These are phyloP conservation scores for Anthoptus insignis DNA, from an alignment of 2,888 invertebrate species.

Conservation along the genomic window DNA sequence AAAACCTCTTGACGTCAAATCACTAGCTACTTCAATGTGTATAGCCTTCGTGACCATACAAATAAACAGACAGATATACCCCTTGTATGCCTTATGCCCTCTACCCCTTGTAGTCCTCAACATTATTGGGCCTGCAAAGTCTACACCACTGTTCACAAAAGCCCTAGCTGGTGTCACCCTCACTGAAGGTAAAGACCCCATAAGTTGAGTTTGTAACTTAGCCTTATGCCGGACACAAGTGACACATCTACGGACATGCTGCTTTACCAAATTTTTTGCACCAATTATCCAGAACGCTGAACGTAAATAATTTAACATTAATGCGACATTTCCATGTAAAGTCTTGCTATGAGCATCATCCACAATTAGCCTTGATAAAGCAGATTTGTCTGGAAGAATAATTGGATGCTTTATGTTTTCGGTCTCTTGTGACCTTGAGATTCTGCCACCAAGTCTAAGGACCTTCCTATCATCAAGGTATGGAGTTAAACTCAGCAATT, in stretches of 20 bases:
- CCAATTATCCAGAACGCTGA: slow-evolving; percentile 33
- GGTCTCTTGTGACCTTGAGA: not conserved
- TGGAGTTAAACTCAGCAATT: slow-evolving; percentile 22
- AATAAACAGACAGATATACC: slow-evolving; percentile 40
- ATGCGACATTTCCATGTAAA: slow-evolving; percentile 38
- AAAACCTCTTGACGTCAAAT: slow-evolving; percentile 34
- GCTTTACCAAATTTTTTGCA: slow-evolving; percentile 24
- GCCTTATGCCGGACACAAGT: slow-evolving; percentile 18
- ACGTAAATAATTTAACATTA: slow-evolving; percentile 31
- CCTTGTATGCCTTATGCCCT: slow-evolving; percentile 28
- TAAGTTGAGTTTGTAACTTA: slow-evolving; percentile 14
- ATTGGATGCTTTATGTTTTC: slow-evolving; percentile 33
- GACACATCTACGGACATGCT: slow-evolving; percentile 28
- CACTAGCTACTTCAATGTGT: slow-evolving; percentile 38
- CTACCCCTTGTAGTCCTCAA: slow-evolving; percentile 29
- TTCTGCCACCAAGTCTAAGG: slow-evolving; percentile 26
- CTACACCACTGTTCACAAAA: slow-evolving; percentile 30
- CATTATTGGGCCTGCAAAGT: slow-evolving; percentile 32
- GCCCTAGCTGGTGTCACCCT: slow-evolving; percentile 25
- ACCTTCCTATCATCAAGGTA: slow-evolving; percentile 22
- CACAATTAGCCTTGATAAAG: slow-evolving; percentile 21
- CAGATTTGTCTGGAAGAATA: slow-evolving; percentile 19
- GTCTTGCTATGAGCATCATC: slow-evolving; percentile 39
- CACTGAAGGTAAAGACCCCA: slow-evolving; percentile 24
- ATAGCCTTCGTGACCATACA: slow-evolving; percentile 39